Conservation (phyloP, 2,113 vertebrate genomes). For the Daphoenositta chrysoptera region DNA sequence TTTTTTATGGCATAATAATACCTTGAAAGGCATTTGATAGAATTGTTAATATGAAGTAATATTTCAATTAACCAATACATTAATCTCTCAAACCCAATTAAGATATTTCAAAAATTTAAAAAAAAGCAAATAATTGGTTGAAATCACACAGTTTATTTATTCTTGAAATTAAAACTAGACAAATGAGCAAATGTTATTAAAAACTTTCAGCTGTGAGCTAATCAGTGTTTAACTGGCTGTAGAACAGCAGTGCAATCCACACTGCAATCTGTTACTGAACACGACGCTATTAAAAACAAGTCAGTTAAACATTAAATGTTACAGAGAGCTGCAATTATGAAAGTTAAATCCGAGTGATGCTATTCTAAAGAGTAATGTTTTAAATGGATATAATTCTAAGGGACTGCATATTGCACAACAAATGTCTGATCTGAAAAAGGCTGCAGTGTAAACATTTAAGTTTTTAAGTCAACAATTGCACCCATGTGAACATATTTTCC, state of each 20-base stretch:
- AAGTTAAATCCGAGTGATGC: not conserved
- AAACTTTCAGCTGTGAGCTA: not conserved
- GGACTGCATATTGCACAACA: not conserved
- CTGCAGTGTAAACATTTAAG: not conserved
- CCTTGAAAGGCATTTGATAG: not conserved
- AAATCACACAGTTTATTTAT: not conserved
- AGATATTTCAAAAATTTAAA: not conserved
- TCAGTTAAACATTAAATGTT: not conserved
- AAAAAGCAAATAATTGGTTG: not conserved
- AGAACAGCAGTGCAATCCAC: not conserved
- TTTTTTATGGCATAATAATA: not conserved
- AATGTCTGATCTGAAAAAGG: not conserved
- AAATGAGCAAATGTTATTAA: not conserved
- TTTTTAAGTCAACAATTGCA: not conserved
- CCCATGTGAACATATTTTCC: not conserved
- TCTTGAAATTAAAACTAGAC: not conserved
- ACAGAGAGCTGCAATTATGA: not conserved
- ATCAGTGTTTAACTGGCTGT: not conserved
- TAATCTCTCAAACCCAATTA: not conserved
- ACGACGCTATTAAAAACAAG: not conserved
- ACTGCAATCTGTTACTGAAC: not conserved
- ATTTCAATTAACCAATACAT: not conserved
- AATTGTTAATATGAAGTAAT: not conserved
- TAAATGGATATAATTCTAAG: not conserved
- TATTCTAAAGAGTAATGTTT: not conserved